Conservation (phyloP, 1,140 invertebrate species). For the Cydia pomonella region DNA sequence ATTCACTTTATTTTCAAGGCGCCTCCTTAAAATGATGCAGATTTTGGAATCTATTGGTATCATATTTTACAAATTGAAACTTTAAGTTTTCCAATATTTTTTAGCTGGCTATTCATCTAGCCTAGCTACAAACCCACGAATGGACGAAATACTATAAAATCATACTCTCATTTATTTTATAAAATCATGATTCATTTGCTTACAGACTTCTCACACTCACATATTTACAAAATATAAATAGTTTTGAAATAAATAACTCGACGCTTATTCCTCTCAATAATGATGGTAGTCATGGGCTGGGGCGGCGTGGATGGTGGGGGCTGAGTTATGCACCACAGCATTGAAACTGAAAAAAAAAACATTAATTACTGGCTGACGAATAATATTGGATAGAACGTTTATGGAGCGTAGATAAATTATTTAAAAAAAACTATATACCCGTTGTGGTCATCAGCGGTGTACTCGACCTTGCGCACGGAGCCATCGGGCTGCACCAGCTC, state of each 20-base stretch:
- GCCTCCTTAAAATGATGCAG: too few relatives aligned
- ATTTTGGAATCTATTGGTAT: too few relatives aligned
- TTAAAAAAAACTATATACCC: conserved; percentile 46
- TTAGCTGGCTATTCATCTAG: too few relatives aligned
- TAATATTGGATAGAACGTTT: neutral
- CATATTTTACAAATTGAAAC: too few relatives aligned
- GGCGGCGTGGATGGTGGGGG: conserved; percentile 45
- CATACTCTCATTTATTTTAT: neutral
- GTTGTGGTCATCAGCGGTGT: conserved; percentile 66
- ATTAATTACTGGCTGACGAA: neutral
- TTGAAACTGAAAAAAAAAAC: conserved; percentile 64
- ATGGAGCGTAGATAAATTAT: neutral
- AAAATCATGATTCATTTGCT: neutral
- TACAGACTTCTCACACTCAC: neutral
- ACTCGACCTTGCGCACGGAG: conserved; percentile 71
- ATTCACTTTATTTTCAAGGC: too few relatives aligned
- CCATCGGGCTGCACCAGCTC: conserved; percentile 73
- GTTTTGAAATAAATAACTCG: neutral
- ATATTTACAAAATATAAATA: conserved; percentile 28
- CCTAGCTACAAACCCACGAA: too few relatives aligned
- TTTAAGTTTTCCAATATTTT: too few relatives aligned
- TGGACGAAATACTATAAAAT: neutral
- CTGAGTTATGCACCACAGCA: conserved; percentile 77
- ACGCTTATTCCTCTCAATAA: conserved; percentile 39
- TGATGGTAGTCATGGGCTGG: conserved; percentile 50